phyloP scores from a whole-genome alignment of 2,888 invertebrate species.

The Drosophila paranaensis region DNA sequence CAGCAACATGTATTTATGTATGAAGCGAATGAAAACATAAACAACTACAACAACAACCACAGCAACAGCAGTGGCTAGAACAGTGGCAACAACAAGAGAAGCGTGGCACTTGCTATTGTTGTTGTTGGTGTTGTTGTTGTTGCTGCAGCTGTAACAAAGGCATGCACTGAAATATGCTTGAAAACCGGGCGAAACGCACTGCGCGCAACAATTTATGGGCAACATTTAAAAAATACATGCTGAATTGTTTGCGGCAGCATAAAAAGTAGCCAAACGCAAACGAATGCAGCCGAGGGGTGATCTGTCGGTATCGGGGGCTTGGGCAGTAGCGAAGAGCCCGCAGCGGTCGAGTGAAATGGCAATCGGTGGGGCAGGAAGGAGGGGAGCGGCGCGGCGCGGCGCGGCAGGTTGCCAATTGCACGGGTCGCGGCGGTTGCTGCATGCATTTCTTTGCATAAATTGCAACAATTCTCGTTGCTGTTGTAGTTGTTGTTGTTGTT shows the following conservation, averaged over 20 bases:
- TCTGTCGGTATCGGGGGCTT: slow-evolving; percentile 1
- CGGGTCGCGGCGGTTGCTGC: slow-evolving; percentile 44
- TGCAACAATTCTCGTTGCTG: slow-evolving; percentile 54
- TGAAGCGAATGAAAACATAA: slow-evolving; percentile 77
- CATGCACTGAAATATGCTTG: slow-evolving; percentile 70
- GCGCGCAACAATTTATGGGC: slow-evolving; percentile 78
- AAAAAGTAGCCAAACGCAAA: slow-evolving; percentile 67
- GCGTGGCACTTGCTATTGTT: slow-evolving; percentile 51
- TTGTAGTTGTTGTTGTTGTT: too few species aligned
- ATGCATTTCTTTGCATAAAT: slow-evolving; percentile 78
- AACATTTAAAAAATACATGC: slow-evolving; percentile 79
- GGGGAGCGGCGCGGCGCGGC: neutral
- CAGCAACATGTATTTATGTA: slow-evolving; percentile 77
- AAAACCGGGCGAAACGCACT: slow-evolving; percentile 70
- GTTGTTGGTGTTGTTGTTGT: slow-evolving; percentile 24
- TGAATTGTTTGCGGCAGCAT: slow-evolving; percentile 77
- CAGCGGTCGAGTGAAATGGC: slow-evolving; percentile 3
- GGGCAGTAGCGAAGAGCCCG: neutral
- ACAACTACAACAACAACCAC: slow-evolving; percentile 46
- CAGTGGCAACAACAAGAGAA: slow-evolving; percentile 58
- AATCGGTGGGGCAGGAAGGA: neutral
- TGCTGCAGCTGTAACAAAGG: slow-evolving; percentile 56
- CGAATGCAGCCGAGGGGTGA: slow-evolving; percentile 7
- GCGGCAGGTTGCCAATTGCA: slow-evolving; percentile 28
- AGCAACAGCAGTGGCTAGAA: slow-evolving; percentile 15